phyloP scores from a whole-genome alignment of 2,113 vertebrate genomes.

The Mixornis gularis region DNA sequence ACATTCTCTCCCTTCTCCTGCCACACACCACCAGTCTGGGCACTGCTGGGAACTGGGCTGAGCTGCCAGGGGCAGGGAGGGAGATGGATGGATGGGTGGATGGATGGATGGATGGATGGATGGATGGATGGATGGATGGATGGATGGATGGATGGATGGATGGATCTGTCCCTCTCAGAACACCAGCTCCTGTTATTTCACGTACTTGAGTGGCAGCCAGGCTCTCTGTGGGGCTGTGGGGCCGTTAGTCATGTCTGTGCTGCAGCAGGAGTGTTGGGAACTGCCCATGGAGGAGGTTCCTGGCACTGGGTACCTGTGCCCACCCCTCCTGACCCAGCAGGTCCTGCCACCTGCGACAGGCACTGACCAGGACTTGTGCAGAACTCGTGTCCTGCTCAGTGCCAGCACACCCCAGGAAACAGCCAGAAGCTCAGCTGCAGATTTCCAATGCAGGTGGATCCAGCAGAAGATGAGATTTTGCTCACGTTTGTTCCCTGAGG shows the following conservation, averaged over 20 bases:
- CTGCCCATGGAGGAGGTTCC: background rate
- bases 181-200: background rate
- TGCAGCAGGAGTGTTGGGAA: background rate
- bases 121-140: too few relatives aligned
- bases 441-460: background rate
- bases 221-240: background rate
- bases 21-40: background rate
- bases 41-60: background rate
- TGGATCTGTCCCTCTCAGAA: background rate
- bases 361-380: background rate
- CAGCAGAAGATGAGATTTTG: background rate
- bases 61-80: background rate
- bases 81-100: too few relatives aligned
- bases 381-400: background rate
- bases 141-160: too few relatives aligned
- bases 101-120: too few relatives aligned
- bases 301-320: background rate
- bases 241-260: background rate
- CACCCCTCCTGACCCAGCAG: background rate
- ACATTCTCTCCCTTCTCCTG: background rate
- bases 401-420: background rate
- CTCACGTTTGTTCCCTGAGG: background rate
- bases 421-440: background rate
- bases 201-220: background rate
- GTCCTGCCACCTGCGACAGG: background rate